Conservation (phyloP, 2,797 vertebrate genomes). For the Enteromius treurensis region DNA sequence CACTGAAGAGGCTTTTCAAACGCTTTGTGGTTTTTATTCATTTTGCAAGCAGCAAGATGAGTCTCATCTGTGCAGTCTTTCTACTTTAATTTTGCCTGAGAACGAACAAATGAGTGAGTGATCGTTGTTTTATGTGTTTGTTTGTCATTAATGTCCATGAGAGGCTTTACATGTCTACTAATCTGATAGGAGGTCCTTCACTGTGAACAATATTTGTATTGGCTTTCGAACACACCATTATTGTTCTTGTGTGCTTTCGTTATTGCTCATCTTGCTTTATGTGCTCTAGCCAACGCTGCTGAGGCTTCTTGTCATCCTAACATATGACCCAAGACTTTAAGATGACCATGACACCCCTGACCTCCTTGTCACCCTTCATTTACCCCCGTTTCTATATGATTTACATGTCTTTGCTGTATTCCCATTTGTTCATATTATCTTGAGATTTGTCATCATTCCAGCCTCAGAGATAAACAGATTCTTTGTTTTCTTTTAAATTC, state of each 20-base stretch:
- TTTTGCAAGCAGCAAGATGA: background rate
- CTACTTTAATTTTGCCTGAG: background rate
- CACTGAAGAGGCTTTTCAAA: background rate
- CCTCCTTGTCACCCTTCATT: background rate
- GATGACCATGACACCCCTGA: background rate
- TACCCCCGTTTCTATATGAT: background rate
- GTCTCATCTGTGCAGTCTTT: background rate
- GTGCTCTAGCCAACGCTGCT: background rate
- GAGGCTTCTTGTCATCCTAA: background rate
- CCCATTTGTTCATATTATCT: background rate
- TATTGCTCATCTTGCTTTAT: background rate
- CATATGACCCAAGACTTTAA: background rate
- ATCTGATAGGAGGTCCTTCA: background rate
- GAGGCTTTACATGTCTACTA: background rate
- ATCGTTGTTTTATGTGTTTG: conserved; percentile 13
- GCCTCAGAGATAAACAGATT: background rate
- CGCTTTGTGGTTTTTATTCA: background rate
- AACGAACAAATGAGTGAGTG: background rate
- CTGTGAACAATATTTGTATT: background rate
- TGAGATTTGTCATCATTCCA: conserved; percentile 1
- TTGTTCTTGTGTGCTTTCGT: background rate
- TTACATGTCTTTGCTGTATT: background rate
- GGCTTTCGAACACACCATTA: background rate
- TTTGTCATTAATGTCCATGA: conserved; percentile 3
- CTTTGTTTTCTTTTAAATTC: background rate